These are phyloP conservation scores for Pontoporia blainvillei DNA, from an alignment of 2,113 vertebrate genomes.

Conservation along the genomic window DNA sequence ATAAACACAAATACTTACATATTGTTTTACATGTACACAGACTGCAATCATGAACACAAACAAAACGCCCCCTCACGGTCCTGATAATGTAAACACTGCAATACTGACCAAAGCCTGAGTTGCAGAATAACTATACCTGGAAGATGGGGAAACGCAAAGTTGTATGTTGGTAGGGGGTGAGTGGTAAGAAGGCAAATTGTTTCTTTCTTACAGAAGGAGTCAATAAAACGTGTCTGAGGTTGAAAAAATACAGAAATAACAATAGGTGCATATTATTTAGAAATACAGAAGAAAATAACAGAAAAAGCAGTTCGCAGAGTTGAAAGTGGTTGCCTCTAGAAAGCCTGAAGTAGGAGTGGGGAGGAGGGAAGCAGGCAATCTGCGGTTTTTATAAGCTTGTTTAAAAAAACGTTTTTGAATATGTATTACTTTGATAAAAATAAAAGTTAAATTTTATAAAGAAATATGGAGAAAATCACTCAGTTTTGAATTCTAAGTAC, in stretches of 20 bases:
- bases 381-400: neutral
- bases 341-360: neutral
- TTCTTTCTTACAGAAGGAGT: neutral
- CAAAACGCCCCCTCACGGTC: neutral
- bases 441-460: neutral
- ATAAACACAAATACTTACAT: neutral
- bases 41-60: neutral
- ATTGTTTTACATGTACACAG: neutral
- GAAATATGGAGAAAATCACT: neutral
- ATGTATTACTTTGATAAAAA: neutral
- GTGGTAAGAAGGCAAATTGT: neutral
- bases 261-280: neutral
- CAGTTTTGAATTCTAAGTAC: neutral
- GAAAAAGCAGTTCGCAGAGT: neutral
- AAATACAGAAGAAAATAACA: neutral
- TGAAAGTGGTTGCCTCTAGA: neutral
- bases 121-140: neutral
- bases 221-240: neutral
- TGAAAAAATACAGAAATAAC: slow-evolving; percentile 17
- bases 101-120: neutral
- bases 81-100: neutral
- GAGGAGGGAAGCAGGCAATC: neutral
- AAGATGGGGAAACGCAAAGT: neutral
- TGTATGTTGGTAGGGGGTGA: neutral
- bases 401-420: neutral